Conservation (phyloP, 2,113 vertebrate genomes). For the Struthidea cinerea region DNA sequence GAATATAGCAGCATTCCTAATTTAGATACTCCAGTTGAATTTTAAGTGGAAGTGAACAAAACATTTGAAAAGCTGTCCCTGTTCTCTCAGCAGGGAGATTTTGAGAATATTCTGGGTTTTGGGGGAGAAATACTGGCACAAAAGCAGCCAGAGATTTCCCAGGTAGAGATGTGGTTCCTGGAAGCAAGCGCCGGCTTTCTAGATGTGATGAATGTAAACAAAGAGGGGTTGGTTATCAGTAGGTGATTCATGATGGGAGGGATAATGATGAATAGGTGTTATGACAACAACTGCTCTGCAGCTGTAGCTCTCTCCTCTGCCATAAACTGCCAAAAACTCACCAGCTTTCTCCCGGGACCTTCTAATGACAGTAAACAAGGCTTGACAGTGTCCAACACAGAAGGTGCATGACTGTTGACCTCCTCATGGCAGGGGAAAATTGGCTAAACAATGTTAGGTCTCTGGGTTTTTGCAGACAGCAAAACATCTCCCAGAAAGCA, state of each 20-base stretch:
- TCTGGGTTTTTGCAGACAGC: background rate
- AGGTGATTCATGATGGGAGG: slow-evolving; percentile 43
- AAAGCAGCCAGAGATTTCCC: slow-evolving; percentile 1
- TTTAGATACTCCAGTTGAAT: slow-evolving; percentile 65
- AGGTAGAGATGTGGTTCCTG: slow-evolving; percentile 7
- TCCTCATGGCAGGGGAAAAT: slow-evolving; percentile 23
- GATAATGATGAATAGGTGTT: slow-evolving; percentile 65
- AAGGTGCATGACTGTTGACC: slow-evolving; percentile 32
- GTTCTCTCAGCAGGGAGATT: slow-evolving; percentile 56
- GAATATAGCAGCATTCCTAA: slow-evolving; percentile 66
- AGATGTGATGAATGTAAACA: slow-evolving; percentile 28
- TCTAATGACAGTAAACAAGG: slow-evolving; percentile 48
- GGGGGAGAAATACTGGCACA: background rate
- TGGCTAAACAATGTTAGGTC: slow-evolving; percentile 15
- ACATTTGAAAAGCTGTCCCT: slow-evolving; percentile 66
- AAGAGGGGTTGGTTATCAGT: slow-evolving; percentile 29
- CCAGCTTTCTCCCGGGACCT: slow-evolving; percentile 42
- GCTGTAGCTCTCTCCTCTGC: slow-evolving; percentile 46
- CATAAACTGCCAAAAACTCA: slow-evolving; percentile 45
- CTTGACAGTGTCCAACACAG: slow-evolving; percentile 31
- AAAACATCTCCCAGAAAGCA: slow-evolving; percentile 6
- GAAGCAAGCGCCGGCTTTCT: background rate
- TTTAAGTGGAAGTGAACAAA: slow-evolving; percentile 68
- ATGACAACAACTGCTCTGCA: slow-evolving; percentile 61
- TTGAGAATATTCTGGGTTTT: slow-evolving; percentile 50